Percentiles rank a stretch among this genome's conserved stretches.
Evolutionary conservation across 2,113 vertebrate genomes (phyloP).

Genomic region (Ochotona curzoniae): DNA sequence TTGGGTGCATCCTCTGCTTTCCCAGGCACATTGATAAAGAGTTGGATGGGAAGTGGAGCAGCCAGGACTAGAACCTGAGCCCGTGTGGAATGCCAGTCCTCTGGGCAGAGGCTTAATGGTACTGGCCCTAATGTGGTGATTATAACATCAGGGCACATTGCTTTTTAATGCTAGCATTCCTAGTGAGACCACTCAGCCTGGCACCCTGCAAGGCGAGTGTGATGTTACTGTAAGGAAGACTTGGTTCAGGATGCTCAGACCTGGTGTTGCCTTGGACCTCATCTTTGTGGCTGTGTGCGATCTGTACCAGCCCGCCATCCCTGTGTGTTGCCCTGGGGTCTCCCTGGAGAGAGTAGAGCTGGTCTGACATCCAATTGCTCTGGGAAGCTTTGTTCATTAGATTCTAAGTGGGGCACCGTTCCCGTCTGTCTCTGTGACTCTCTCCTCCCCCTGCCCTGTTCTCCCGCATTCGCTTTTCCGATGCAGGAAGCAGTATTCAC

Average conservation of each 20-base stretch:
- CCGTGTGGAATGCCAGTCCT: too few relatives aligned
- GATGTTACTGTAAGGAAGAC: slow-evolving; percentile 48
- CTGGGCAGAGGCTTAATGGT: not conserved
- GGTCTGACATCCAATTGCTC: not conserved
- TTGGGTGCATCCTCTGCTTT: too few relatives aligned
- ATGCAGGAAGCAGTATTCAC: slow-evolving; percentile 90
- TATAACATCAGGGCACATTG: not conserved
- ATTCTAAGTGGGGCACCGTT: not conserved
- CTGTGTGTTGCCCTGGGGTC: not conserved
- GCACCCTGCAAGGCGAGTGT: not conserved
- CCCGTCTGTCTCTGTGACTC: not conserved
- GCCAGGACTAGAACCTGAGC: too few relatives aligned
- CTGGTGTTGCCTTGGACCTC: not conserved
- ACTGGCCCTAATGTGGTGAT: not conserved
- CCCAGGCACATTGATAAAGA: too few relatives aligned
- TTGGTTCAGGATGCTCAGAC: not conserved
- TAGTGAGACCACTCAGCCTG: not conserved
- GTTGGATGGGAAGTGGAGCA: too few relatives aligned
- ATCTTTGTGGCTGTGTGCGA: not conserved
- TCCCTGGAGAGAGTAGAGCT: not conserved
- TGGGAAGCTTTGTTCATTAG: not conserved
- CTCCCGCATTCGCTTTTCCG: not conserved
- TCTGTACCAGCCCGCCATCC: not conserved
- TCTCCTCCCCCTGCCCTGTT: not conserved
- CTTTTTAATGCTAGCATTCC: not conserved